Evolutionary conservation across 2,888 invertebrate species (phyloP), one percentile per base, ranked within the genome.

Genomic region (Parochlus steinenii): DNA sequence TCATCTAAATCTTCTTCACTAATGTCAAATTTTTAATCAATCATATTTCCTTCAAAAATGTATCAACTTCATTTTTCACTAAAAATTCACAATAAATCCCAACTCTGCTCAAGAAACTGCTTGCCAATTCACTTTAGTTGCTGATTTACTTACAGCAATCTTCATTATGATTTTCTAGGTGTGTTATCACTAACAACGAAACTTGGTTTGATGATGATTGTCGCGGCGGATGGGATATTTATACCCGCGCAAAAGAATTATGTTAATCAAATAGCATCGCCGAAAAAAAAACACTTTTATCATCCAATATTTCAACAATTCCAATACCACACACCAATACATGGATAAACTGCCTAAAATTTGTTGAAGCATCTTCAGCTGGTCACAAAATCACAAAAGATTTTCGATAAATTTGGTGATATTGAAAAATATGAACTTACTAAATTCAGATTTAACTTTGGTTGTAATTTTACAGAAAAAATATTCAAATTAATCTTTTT

Each of bases 141-240:
- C 4, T n/a, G 6, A 28, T 20, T 34, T 27, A 37, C 37, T 37
- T 27, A 37, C 35, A 24, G 30, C 37, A 28, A 37, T 26, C 27
- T 37, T 37, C 37, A 37, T 37, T 37, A 31, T 37, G 15, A 12
- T 19, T 35, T 16, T 19, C 15, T 29, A 24, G 29, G 7, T 36
- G 22, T 29, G 24, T 36, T 37, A 37, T 37, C 37, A 37, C 37
- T 31, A 20, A 37, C 24, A 18, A 37, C 31, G 20, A 27, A 31
- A 6, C 20, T 25, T 37, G 27, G 27, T 31, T 31, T 37, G 31
- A 37, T 31, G 37, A 31, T 22, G 15, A 24, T 36, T 12, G 24
- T 30, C 20, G 14, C 20, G 25, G 15, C 18, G 7, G 10, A 15
- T n/a, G 12, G 6, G 31, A 19, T 36, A 36, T 36, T 36, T 36